phyloP scores from a whole-genome alignment of 2,888 invertebrate genomes.

The Ischnura elegans region DNA sequence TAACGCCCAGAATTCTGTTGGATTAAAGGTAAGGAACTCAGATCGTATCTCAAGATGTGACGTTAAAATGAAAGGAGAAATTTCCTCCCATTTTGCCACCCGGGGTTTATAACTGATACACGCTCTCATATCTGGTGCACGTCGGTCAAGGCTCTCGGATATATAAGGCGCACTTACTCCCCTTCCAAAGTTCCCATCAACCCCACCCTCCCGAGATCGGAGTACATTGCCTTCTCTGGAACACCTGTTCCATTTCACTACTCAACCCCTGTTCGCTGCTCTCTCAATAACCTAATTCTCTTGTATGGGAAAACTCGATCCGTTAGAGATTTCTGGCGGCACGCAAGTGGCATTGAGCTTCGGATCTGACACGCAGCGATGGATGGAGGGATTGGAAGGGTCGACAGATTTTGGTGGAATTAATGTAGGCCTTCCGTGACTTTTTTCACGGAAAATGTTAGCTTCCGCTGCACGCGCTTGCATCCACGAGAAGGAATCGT shows the following conservation, averaged over 20 bases:
- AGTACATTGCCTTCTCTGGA: neutral
- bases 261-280: neutral
- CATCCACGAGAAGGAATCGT: too few relatives aligned
- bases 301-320: neutral
- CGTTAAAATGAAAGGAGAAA: neutral
- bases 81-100: neutral
- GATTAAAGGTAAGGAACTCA: neutral
- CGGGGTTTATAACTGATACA: too few relatives aligned
- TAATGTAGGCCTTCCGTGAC: neutral
- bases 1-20: too few relatives aligned
- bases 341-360: neutral
- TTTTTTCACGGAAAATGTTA: too few relatives aligned
- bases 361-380: neutral
- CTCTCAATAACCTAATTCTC: constrained; percentile 19
- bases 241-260: constrained; percentile 12
- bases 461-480: too few relatives aligned
- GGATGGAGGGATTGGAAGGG: neutral
- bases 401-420: neutral
- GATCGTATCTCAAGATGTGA: neutral
- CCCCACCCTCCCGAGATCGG: neutral
- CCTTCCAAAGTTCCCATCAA: neutral
- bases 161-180: neutral
- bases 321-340: neutral
- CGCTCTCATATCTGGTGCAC: neutral
- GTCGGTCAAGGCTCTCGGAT: neutral